Conservation (phyloP, 2,888 invertebrate species). For the Sepiola atlantica region DNA sequence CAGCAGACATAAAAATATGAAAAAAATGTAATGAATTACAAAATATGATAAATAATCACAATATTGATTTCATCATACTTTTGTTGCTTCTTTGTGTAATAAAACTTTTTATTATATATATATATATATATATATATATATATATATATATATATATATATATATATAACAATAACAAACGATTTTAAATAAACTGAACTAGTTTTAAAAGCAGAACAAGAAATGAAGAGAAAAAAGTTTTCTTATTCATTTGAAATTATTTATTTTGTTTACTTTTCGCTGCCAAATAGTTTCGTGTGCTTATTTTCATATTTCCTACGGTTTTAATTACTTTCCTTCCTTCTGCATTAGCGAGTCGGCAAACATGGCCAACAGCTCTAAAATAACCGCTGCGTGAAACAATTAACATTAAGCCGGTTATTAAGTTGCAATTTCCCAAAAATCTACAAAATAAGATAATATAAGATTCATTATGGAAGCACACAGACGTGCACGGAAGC, state of each 20-base stretch:
- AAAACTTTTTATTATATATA: not conserved
- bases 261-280: not conserved
- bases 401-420: constrained; percentile 19
- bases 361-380: not conserved
- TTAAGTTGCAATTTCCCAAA: constrained; percentile 12
- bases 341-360: not conserved
- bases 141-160: too few relatives aligned
- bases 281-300: not conserved
- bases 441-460: constrained; percentile 11
- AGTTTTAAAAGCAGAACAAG: not conserved
- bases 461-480: not conserved
- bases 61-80: not conserved
- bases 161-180: not conserved
- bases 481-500: not conserved
- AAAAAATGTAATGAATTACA: not conserved
- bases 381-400: not conserved
- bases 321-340: constrained; percentile 32
- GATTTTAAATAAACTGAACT: not conserved
- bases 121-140: too few relatives aligned
- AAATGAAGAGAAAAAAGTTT: not conserved
- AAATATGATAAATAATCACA: not conserved
- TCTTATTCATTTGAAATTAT: not conserved
- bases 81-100: not conserved
- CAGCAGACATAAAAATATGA: not conserved
- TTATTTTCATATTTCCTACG: constrained; percentile 18